Evolutionary conservation across 2,113 vertebrate species (phyloP).

Genomic region (Pluvialis apricaria): DNA sequence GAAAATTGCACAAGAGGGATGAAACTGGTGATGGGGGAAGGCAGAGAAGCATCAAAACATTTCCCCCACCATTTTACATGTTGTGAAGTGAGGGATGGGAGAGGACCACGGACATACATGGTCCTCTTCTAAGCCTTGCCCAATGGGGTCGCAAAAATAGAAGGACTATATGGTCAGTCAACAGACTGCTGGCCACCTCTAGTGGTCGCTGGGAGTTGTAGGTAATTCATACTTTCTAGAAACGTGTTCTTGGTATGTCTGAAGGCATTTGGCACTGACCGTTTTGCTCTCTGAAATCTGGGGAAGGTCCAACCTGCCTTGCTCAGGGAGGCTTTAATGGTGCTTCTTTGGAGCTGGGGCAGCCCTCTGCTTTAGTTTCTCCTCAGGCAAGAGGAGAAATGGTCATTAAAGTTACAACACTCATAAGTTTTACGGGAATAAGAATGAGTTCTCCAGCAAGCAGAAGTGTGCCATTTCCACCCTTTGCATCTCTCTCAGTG

Average conservation of each 20-base stretch:
- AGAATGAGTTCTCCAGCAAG: not conserved
- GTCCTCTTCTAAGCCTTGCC: not conserved
- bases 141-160: not conserved
- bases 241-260: not conserved
- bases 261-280: not conserved
- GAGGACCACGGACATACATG: not conserved
- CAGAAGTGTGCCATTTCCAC: not conserved
- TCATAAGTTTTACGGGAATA: not conserved
- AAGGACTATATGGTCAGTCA: not conserved
- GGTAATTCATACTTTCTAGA: not conserved
- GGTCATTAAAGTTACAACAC: not conserved
- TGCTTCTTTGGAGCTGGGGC: not conserved
- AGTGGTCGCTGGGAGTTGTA: not conserved
- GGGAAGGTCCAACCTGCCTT: not conserved
- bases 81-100: not conserved
- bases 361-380: not conserved
- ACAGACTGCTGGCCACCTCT: conserved; percentile 21
- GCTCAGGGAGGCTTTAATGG: not conserved
- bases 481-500: not conserved
- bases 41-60: not conserved
- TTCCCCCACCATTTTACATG: not conserved
- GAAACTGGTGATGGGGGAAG: not conserved
- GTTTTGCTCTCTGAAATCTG: not conserved
- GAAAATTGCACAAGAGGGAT: not conserved
- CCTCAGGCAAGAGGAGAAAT: not conserved